Evolutionary conservation across 2,888 invertebrate genomes (phyloP).

Genomic region (Boloria selene): DNA sequence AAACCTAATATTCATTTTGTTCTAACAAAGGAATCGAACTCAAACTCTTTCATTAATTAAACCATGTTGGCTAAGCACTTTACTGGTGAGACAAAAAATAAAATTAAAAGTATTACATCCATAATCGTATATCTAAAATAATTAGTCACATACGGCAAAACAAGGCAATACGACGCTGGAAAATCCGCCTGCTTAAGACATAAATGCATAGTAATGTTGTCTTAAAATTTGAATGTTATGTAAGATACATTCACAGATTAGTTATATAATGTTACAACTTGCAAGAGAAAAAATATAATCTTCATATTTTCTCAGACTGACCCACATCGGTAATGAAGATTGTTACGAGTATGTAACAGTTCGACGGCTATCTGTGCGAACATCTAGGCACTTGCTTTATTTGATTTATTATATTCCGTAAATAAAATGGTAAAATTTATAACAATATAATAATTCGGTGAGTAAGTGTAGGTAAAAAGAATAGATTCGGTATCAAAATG

Average conservation of each 20-base stretch:
- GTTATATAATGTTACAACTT: conserved; percentile 25
- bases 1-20: too few relatives aligned
- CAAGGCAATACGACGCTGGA: too few relatives aligned
- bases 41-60: too few relatives aligned
- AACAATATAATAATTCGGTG: not conserved
- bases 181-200: conserved; percentile 3
- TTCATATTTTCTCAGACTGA: conserved; percentile 28
- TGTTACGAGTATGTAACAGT: not conserved
- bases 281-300: conserved; percentile 31
- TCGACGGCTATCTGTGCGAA: not conserved
- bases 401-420: not conserved
- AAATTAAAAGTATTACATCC: too few relatives aligned
- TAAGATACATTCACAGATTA: conserved; percentile 1
- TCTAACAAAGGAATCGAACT: too few relatives aligned
- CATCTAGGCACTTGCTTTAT: too few relatives aligned
- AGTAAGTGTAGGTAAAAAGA: too few relatives aligned
- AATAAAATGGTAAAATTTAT: not conserved
- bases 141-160: too few relatives aligned
- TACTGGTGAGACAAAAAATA: too few relatives aligned
- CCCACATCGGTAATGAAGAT: conserved; percentile 27
- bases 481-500: too few relatives aligned
- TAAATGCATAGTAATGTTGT: conserved; percentile 4
- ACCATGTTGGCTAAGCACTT: too few relatives aligned
- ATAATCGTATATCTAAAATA: too few relatives aligned
- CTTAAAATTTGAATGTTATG: conserved; percentile 8